phyloP scores from a whole-genome alignment of 1,140 invertebrate species.

The Tetramorium alpestre region DNA sequence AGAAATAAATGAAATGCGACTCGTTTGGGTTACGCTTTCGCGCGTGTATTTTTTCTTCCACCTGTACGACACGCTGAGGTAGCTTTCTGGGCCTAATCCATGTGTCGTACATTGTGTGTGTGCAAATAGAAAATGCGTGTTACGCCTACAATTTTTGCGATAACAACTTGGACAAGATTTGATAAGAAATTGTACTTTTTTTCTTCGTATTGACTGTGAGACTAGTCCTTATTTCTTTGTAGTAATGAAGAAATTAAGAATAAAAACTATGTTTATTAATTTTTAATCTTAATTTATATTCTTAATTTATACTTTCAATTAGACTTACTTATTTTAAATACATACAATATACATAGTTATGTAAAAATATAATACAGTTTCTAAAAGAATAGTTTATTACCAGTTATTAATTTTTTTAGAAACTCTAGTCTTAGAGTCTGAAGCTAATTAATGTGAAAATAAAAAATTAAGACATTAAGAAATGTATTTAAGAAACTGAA shows the following conservation, averaged over 20 bases:
- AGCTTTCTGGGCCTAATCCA: conserved; percentile 25
- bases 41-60: conserved; percentile 38
- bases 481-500: neutral
- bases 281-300: neutral
- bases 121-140: neutral
- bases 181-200: conserved; percentile 1
- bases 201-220: neutral
- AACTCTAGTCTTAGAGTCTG: neutral
- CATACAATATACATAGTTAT: neutral
- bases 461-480: neutral
- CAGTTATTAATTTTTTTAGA: neutral
- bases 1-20: conserved; percentile 36
- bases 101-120: neutral
- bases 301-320: neutral
- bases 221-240: neutral
- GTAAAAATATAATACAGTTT: neutral
- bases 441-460: neutral
- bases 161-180: neutral
- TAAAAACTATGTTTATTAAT: neutral
- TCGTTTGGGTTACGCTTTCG: conserved; percentile 56
- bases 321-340: neutral
- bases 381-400: neutral
- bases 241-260: neutral
- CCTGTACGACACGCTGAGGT: conserved; percentile 25
- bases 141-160: neutral